Percentiles rank a stretch among this genome's conserved stretches.
Evolutionary conservation across 1,140 invertebrate genomes (phyloP).

Genomic region (Hestina assimilis): DNA sequence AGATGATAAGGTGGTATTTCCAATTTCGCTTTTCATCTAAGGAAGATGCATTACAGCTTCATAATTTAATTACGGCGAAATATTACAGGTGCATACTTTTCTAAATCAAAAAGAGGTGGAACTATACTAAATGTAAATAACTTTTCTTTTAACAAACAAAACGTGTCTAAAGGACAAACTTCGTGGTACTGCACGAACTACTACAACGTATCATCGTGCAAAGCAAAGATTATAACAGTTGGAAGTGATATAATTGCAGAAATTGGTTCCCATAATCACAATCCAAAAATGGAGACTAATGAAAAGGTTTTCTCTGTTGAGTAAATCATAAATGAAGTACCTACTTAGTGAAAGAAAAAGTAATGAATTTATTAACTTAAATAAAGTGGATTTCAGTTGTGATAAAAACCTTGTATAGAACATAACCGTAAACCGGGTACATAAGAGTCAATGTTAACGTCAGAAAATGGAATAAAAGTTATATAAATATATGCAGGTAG

Average conservation of each 20-base stretch:
- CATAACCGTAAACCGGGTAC: too few species aligned
- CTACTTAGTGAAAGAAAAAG: background rate
- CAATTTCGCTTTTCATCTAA: too few species aligned
- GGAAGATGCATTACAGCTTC: too few species aligned
- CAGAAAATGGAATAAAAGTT: too few species aligned
- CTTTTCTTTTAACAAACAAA: slow-evolving; percentile 36
- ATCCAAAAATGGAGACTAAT: background rate
- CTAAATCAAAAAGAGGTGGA: slow-evolving; percentile 38
- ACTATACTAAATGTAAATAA: slow-evolving; percentile 30
- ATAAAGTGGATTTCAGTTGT: too few species aligned
- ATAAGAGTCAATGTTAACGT: too few species aligned
- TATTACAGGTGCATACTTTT: slow-evolving; percentile 22
- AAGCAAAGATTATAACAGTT: slow-evolving; percentile 36
- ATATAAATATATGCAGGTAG: too few species aligned
- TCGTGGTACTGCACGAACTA: slow-evolving; percentile 39
- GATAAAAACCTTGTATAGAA: too few species aligned
- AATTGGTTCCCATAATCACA: slow-evolving; percentile 33
- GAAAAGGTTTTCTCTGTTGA: too few species aligned
- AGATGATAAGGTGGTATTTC: too few species aligned
- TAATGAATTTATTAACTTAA: too few species aligned
- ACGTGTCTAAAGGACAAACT: background rate
- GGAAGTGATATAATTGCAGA: slow-evolving; percentile 14
- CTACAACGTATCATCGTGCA: slow-evolving; percentile 32
- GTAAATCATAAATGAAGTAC: background rate
- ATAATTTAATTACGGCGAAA: background rate